Evolutionary conservation across 1,140 invertebrate genomes (phyloP).

Genomic region (Lutraria rhynchaena): DNA sequence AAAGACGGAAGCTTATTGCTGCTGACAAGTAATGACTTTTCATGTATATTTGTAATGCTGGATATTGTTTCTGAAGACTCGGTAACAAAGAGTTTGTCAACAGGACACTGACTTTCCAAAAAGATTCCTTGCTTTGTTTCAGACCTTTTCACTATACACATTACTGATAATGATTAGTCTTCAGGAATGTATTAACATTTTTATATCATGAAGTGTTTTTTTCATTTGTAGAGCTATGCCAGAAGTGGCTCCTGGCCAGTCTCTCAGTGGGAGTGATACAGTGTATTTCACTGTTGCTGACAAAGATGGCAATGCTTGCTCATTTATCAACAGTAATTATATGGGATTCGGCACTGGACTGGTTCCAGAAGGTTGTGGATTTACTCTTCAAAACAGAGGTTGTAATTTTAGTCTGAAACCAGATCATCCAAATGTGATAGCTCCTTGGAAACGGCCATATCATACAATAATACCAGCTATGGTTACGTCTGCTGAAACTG

Average conservation of each 20-base stretch:
- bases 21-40: conserved; percentile 65
- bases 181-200: too few relatives aligned
- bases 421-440: conserved; percentile 75
- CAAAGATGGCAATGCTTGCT: conserved; percentile 81
- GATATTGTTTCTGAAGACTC: too few relatives aligned
- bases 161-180: too few relatives aligned
- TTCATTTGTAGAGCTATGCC: conserved; percentile 26
- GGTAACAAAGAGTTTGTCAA: too few relatives aligned
- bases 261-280: conserved; percentile 75
- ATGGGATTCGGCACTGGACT: conserved; percentile 82
- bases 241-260: conserved; percentile 21
- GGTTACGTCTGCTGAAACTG: conserved; percentile 74
- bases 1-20: conserved; percentile 76
- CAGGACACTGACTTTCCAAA: too few relatives aligned
- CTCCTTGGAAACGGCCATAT: conserved; percentile 76
- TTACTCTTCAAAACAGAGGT: conserved; percentile 80
- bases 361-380: conserved; percentile 82
- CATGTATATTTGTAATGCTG: too few relatives aligned
- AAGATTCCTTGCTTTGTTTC: too few relatives aligned
- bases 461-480: conserved; percentile 83
- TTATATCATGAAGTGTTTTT: too few relatives aligned
- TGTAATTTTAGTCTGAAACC: conserved; percentile 74
- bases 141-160: background rate
- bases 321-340: conserved; percentile 82
- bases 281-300: conserved; percentile 82